Conservation (phyloP, 2,113 vertebrate species). For the Rissa tridactyla region DNA sequence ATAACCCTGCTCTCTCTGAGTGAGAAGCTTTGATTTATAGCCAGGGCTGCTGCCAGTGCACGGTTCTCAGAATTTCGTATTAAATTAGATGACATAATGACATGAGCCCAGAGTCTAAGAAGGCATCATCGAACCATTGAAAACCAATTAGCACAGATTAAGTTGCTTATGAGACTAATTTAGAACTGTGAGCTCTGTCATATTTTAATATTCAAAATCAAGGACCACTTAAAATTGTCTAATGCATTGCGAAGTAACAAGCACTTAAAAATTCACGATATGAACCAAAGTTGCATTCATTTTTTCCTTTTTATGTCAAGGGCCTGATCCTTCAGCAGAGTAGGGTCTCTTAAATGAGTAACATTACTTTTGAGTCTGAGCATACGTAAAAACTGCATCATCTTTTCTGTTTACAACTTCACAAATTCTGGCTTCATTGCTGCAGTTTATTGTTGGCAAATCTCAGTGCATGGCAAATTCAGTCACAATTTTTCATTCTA, state of each 20-base stretch:
- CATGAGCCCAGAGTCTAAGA: background rate
- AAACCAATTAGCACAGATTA: conserved; percentile 23
- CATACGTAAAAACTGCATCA: background rate
- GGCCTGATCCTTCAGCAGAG: background rate
- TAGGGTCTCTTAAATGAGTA: background rate
- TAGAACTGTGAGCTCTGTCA: background rate
- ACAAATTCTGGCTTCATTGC: background rate
- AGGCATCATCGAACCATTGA: background rate
- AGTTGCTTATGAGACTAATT: background rate
- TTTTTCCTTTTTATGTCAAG: background rate
- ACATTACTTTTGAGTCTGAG: background rate
- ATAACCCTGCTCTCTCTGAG: background rate
- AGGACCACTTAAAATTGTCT: background rate
- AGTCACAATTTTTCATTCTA: background rate
- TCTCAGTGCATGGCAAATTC: background rate
- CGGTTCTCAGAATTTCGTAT: background rate
- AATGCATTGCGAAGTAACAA: background rate
- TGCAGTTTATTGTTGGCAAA: background rate
- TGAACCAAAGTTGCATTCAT: background rate
- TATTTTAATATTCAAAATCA: background rate
- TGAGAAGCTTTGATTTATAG: conserved; percentile 42
- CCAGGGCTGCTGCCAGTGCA: background rate
- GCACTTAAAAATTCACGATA: background rate
- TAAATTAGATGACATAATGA: conserved; percentile 33
- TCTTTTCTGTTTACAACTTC: background rate